phyloP scores from a whole-genome alignment of 2,113 vertebrate genomes.

The Cinclus mexicanus region DNA sequence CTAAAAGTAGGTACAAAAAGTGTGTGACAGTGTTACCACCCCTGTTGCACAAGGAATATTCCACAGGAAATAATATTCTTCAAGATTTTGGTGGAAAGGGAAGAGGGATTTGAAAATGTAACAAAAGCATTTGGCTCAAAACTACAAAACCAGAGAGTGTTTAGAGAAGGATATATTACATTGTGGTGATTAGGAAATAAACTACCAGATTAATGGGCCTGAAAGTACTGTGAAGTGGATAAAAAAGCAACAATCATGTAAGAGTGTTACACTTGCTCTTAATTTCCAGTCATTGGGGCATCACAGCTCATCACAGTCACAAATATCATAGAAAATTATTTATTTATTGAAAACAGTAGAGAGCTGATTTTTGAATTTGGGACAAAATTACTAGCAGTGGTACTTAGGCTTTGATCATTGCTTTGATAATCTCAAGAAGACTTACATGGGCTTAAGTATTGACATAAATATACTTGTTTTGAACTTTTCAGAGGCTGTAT shows the following conservation, averaged over 20 bases:
- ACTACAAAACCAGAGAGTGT: background rate
- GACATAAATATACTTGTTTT: background rate
- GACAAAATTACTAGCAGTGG: background rate
- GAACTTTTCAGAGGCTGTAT: background rate
- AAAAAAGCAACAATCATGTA: background rate
- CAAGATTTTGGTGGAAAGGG: background rate
- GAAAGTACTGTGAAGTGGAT: background rate
- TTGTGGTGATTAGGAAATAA: background rate
- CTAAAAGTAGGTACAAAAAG: background rate
- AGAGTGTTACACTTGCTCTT: background rate
- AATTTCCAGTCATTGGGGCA: background rate
- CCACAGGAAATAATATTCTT: background rate
- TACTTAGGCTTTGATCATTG: background rate
- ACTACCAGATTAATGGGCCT: background rate
- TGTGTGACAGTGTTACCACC: background rate
- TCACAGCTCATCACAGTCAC: background rate
- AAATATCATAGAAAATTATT: background rate
- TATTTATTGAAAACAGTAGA: background rate
- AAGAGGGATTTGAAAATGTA: background rate
- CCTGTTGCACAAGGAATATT: background rate
- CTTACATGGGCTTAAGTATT: background rate
- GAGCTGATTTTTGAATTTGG: background rate
- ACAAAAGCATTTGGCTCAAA: background rate
- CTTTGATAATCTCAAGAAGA: background rate
- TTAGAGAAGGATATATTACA: background rate